Base-by-base conservation (phyloP, 2,888 invertebrate genomes). In the Hipparchia semele region DNA sequence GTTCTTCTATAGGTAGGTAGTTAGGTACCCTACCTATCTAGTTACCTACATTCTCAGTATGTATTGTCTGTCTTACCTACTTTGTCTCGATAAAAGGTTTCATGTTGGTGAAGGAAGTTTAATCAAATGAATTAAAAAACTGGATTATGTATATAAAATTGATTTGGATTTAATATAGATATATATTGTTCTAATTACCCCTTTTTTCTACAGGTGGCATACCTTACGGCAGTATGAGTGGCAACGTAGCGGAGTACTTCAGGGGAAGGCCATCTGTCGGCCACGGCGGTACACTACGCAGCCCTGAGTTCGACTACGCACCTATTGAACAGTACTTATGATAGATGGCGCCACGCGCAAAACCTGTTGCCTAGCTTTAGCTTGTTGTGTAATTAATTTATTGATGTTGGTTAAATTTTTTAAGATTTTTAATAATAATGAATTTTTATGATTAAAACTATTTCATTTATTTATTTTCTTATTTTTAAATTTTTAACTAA, bases 191-290 rank as follows among this genome's bases (percentile, higher is more conserved):
- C 23, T 23, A 23, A 23, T 23, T 23, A 23, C 23, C 23, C 23
- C 49, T 56, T 33, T 62, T 49, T 9, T 65, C 64, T 88, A 62
- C 87, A 95, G 95, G 95, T 76, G 95, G 95, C 0, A 95, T 95
- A 58, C 95, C 95, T 0, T 95, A 95, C 75, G 95, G 95, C 58
- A 95, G 95, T 79, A 86, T 95, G 78, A 95, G 95, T 62, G 95
- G 95, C 0, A 94, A 94, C 80, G 89, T 95, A 1, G 94, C 94
- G 0, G 94, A 92, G 65, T 95, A 91, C 78, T 94, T 87, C 51
- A 81, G 80, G 5, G 85, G 80, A 68, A 83, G 84, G 85, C 75
- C 89, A 86, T 80, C 92, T 88, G 76, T 79, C 74, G 86, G 82
- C 2, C 79, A 82, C n/a, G 74, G 79, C 0, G 72, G 73, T 73